These are phyloP conservation scores for Capromys pilorides DNA, from an alignment of 2,797 vertebrate genomes.

Conservation along the genomic window DNA sequence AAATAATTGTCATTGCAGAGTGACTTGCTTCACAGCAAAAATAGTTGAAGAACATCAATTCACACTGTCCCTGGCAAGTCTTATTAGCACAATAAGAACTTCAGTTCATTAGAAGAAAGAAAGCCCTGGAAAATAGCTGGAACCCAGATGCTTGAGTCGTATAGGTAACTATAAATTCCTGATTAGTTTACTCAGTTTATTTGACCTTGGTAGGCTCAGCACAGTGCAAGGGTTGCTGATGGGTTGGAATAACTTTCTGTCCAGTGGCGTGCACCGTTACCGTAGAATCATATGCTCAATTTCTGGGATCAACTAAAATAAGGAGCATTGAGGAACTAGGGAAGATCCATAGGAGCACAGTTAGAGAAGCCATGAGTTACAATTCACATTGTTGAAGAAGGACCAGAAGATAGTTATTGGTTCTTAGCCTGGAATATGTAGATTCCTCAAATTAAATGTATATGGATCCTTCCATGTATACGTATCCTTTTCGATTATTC, in stretches of 20 bases:
- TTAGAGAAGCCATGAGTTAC: background rate
- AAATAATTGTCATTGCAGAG: background rate
- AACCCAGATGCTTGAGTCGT: background rate
- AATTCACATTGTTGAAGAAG: background rate
- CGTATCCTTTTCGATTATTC: background rate
- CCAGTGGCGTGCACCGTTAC: background rate
- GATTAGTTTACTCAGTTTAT: background rate
- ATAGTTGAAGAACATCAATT: background rate
- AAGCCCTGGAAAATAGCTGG: background rate
- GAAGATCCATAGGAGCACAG: background rate
- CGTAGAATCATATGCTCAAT: background rate
- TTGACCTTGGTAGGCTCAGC: background rate
- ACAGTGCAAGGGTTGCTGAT: background rate
- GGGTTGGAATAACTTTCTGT: background rate
- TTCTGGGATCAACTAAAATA: background rate
- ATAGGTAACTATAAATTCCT: background rate
- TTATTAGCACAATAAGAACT: background rate
- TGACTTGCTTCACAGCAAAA: background rate
- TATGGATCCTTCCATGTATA: background rate
- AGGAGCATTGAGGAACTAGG: background rate
- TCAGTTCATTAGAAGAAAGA: background rate
- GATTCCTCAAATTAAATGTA: background rate
- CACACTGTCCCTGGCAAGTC: background rate
- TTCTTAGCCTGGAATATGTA: background rate
- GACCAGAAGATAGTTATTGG: background rate